phyloP scores from a whole-genome alignment of 2,797 vertebrate genomes.

The Alcedo quadribrachys region DNA sequence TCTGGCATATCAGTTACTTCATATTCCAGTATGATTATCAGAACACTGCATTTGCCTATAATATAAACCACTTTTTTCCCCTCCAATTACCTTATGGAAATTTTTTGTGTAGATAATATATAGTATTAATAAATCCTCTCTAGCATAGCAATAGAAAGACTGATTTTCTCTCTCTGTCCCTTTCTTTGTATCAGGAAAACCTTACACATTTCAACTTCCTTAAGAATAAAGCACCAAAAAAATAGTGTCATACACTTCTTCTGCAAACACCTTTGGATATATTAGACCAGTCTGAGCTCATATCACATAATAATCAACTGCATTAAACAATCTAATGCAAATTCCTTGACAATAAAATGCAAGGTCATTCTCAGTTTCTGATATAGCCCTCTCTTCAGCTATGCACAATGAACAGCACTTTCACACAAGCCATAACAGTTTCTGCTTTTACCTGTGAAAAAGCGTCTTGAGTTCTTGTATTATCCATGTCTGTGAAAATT shows the following conservation, averaged over 20 bases:
- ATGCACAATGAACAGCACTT: not conserved
- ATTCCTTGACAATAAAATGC: not conserved
- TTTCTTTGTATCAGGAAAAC: not conserved
- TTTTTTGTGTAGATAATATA: not conserved
- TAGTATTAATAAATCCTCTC: conserved; percentile 23
- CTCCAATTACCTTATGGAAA: conserved; percentile 58
- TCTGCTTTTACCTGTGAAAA: conserved; percentile 64
- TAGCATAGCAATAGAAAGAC: not conserved
- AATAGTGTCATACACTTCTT: not conserved
- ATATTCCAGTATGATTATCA: not conserved
- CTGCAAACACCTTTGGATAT: not conserved
- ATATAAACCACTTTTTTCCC: not conserved
- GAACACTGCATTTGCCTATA: not conserved
- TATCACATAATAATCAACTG: not conserved
- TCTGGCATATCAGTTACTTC: not conserved
- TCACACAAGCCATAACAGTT: not conserved
- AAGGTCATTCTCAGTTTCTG: not conserved
- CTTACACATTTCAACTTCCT: not conserved
- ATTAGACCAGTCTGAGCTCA: not conserved
- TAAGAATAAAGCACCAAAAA: not conserved
- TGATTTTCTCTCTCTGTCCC: not conserved
- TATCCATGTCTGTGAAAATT: not conserved
- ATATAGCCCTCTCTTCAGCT: not conserved
- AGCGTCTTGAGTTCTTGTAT: not conserved
- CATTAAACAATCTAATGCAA: not conserved